Percentiles rank a stretch among this genome's conserved stretches.
These are phyloP conservation scores for Pipistrellus kuhlii DNA, from an alignment of 2,797 vertebrate species.

Conservation along the genomic window DNA sequence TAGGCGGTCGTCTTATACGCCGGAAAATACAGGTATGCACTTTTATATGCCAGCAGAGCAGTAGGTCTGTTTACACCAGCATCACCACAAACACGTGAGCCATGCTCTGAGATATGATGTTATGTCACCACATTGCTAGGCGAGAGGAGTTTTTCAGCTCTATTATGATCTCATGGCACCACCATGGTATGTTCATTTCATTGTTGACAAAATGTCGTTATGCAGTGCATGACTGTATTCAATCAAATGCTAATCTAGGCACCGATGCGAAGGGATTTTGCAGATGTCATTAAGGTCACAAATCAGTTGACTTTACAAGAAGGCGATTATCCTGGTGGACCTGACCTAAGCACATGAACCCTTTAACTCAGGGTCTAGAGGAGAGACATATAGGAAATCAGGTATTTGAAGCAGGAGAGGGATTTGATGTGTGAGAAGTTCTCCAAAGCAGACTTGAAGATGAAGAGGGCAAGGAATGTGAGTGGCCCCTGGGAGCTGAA, in stretches of 20 bases:
- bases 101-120: not conserved
- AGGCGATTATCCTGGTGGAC: not conserved
- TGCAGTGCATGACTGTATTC: not conserved
- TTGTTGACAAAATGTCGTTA: not conserved
- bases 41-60: not conserved
- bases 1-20: no score
- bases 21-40: no score
- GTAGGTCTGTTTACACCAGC: not conserved
- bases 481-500: not conserved
- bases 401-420: not conserved
- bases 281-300: not conserved
- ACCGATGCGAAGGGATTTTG: not conserved
- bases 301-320: not conserved
- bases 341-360: not conserved
- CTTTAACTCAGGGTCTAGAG: not conserved
- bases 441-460: not conserved
- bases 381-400: not conserved
- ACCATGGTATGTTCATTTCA: not conserved
- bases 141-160: not conserved
- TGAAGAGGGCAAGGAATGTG: not conserved
- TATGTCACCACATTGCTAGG: not conserved
- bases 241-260: not conserved
- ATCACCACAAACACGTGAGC: not conserved
- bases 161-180: not conserved
- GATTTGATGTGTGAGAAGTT: not conserved